phyloP scores from a whole-genome alignment of 2,797 vertebrate species.

The Apogon hyalosoma region DNA sequence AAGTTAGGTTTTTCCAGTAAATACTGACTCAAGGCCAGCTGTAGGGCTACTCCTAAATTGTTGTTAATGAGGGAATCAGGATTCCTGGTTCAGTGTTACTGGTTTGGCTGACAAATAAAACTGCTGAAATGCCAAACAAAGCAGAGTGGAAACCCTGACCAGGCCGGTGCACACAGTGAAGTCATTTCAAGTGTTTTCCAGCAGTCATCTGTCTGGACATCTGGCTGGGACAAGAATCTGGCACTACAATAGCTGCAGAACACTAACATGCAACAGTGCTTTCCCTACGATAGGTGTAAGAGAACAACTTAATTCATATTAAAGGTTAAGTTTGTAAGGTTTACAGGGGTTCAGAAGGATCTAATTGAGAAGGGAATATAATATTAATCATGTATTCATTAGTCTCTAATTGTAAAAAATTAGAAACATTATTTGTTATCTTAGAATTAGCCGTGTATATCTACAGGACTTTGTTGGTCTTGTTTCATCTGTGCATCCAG shows the following conservation, averaged over 20 bases:
- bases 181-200: conserved; percentile 45
- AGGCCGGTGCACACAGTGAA: conserved; percentile 34
- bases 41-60: conserved; percentile 11
- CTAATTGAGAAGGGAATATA: no score
- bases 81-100: conserved; percentile 21
- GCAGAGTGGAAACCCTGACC: conserved; percentile 37
- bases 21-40: conserved; percentile 14
- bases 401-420: no score
- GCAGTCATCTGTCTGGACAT: conserved; percentile 46
- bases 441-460: no score
- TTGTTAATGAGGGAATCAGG: conserved; percentile 21
- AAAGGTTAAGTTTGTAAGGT: neutral
- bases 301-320: no score
- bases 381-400: no score
- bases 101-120: conserved; percentile 20
- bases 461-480: no score
- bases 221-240: conserved; percentile 39
- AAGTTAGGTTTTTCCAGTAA: conserved; percentile 11
- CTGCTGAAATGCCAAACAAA: conserved; percentile 4
- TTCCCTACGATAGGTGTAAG: conserved; percentile 4
- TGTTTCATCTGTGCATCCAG: no score
- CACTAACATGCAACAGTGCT: neutral
- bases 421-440: no score
- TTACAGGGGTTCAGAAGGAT: no score
- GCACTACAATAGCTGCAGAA: conserved; percentile 2